Percentiles rank a stretch among this genome's conserved stretches.
Evolutionary conservation across 1,140 invertebrate species (phyloP).

Genomic region (Samia ricini): DNA sequence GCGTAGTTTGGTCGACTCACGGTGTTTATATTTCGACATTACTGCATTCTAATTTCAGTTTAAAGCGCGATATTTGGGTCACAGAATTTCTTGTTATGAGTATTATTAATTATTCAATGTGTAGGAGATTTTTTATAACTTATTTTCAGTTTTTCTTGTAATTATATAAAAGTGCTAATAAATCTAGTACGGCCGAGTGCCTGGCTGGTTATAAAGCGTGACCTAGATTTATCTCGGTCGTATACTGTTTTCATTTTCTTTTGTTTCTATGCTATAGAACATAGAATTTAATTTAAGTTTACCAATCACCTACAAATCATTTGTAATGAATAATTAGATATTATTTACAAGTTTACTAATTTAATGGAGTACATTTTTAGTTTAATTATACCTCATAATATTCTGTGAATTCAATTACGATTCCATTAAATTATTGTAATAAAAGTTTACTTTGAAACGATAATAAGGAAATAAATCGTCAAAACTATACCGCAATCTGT

Average conservation of each 20-base stretch:
- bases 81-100: slow-evolving; percentile 31
- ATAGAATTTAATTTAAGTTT: neutral
- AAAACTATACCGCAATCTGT: neutral
- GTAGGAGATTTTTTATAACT: neutral
- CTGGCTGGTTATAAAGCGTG: neutral
- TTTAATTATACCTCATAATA: no score
- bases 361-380: no score
- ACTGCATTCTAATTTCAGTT: slow-evolving; percentile 61
- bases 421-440: no score
- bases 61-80: slow-evolving; percentile 56
- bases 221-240: neutral
- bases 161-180: neutral
- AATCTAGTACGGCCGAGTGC: neutral
- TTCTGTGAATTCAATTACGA: no score
- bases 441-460: no score
- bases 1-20: slow-evolving; percentile 43
- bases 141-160: neutral
- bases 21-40: slow-evolving; percentile 34
- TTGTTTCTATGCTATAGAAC: neutral
- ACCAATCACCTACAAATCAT: no score
- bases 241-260: neutral
- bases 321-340: no score
- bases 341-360: no score
- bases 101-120: neutral
- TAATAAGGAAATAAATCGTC: no score